A percentile compares a stretch with the other conserved stretches of the same genome.
Evolutionary conservation across 2,797 vertebrate genomes (phyloP).

Genomic region (Anabacerthia variegaticeps): DNA sequence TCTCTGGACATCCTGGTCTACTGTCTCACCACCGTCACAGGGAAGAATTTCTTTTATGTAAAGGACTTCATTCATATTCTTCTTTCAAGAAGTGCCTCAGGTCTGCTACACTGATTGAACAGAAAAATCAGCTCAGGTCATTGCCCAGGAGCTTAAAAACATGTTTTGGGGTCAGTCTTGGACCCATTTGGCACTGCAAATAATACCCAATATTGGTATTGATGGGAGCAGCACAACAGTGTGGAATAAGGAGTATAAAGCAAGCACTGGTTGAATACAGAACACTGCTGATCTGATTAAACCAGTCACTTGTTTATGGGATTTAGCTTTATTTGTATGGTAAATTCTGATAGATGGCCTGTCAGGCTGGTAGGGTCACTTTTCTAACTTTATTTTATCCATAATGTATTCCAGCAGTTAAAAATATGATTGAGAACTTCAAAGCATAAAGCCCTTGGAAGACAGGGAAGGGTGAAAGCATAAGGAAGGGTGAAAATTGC

Average conservation of each 20-base stretch:
- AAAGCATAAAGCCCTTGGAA: neutral
- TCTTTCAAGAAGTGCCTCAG: neutral
- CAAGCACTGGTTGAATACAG: neutral
- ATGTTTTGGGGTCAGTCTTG: neutral
- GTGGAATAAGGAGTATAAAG: neutral
- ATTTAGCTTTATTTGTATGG: neutral
- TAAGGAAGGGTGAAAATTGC: neutral
- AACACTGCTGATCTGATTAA: neutral
- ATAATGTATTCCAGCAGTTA: neutral
- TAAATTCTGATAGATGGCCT: neutral
- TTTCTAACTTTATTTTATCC: neutral
- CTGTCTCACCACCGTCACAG: accelerated
- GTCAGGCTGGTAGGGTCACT: neutral
- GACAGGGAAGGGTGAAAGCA: neutral
- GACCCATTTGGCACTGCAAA: neutral
- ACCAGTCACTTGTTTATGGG: neutral
- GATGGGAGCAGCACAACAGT: neutral
- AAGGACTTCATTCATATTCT: neutral
- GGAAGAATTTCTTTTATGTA: neutral
- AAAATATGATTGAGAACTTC: neutral
- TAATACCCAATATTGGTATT: neutral
- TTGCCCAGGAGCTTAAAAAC: neutral
- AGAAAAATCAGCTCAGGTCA: neutral
- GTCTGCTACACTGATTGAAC: neutral
- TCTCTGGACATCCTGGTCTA: neutral